Conservation (phyloP, 2,797 vertebrate genomes). For the Falco rusticolus region DNA sequence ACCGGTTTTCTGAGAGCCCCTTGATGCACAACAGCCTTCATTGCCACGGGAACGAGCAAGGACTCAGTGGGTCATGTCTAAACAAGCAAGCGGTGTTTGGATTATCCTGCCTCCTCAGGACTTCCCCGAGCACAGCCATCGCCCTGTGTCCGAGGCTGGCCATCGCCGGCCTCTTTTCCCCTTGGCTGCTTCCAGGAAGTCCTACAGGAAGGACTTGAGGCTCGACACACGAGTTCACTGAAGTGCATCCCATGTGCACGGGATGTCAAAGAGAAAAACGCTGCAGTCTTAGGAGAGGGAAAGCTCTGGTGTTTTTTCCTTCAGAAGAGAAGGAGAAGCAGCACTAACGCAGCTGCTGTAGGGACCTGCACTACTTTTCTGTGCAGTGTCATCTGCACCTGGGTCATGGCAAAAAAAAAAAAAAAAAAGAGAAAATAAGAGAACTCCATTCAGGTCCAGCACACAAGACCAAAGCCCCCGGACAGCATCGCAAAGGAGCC, state of each 20-base stretch:
- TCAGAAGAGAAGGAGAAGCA: neutral
- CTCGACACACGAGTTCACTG: neutral
- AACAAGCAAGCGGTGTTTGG: neutral
- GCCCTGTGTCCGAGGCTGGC: neutral
- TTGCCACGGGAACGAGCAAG: neutral
- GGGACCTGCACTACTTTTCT: neutral
- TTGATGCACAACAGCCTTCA: neutral
- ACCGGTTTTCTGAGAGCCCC: neutral
- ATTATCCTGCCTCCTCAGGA: neutral
- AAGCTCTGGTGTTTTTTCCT: neutral
- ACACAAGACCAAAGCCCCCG: neutral
- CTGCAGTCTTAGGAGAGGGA: neutral
- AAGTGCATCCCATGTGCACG: neutral
- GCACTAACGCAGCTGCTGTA: neutral
- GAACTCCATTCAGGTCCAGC: neutral
- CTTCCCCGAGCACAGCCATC: neutral
- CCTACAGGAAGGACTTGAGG: conserved; percentile 40
- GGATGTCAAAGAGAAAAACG: neutral
- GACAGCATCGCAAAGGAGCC: neutral
- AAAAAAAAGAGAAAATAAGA: neutral
- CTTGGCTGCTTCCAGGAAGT: conserved; percentile 41
- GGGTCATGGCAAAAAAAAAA: accelerated
- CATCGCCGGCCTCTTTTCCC: neutral
- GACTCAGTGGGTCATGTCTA: accelerated
- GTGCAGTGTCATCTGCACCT: neutral